Evolutionary conservation across 2,888 invertebrate genomes (phyloP).

Genomic region (Cryptus viduatorius): DNA sequence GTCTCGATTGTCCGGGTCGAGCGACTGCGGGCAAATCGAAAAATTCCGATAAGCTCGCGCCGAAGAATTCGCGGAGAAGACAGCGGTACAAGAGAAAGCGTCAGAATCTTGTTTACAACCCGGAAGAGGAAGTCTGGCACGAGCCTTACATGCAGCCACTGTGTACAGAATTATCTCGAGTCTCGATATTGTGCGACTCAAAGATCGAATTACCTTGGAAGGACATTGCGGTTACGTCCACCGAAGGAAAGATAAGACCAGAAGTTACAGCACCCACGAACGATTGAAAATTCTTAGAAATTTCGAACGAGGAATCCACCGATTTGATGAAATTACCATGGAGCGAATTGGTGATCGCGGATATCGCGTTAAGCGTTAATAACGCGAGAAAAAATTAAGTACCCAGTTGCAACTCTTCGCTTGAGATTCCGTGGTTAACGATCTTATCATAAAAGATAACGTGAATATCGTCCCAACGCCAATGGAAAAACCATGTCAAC

Average conservation of each 20-base stretch:
- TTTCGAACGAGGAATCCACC: slow-evolving; percentile 70
- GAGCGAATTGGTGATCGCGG: slow-evolving; percentile 76
- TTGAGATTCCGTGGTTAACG: slow-evolving; percentile 79
- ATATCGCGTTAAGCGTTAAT: slow-evolving; percentile 57
- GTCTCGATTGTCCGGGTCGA: slow-evolving; percentile 49
- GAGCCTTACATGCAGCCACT: slow-evolving; percentile 79
- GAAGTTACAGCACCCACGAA: slow-evolving; percentile 41
- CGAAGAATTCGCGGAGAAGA: slow-evolving; percentile 10
- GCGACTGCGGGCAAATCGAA: neutral
- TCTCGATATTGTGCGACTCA: slow-evolving; percentile 75
- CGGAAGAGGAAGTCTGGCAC: slow-evolving; percentile 77
- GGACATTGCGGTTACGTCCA: slow-evolving; percentile 74
- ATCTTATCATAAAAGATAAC: slow-evolving; percentile 73
- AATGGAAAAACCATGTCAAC: slow-evolving; percentile 68
- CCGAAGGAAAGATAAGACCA: slow-evolving; percentile 55
- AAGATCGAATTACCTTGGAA: slow-evolving; percentile 80
- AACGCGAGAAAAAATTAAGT: slow-evolving; percentile 30
- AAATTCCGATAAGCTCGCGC: neutral
- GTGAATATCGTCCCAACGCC: slow-evolving; percentile 70
- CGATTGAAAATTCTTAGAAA: neutral
- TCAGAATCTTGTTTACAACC: slow-evolving; percentile 75
- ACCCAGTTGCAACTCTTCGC: slow-evolving; percentile 73
- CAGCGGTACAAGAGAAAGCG: slow-evolving; percentile 68
- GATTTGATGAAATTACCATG: slow-evolving; percentile 76
- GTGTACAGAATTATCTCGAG: slow-evolving; percentile 74